phyloP scores from a whole-genome alignment of 2,113 vertebrate species.

The Phyllostomus discolor region DNA sequence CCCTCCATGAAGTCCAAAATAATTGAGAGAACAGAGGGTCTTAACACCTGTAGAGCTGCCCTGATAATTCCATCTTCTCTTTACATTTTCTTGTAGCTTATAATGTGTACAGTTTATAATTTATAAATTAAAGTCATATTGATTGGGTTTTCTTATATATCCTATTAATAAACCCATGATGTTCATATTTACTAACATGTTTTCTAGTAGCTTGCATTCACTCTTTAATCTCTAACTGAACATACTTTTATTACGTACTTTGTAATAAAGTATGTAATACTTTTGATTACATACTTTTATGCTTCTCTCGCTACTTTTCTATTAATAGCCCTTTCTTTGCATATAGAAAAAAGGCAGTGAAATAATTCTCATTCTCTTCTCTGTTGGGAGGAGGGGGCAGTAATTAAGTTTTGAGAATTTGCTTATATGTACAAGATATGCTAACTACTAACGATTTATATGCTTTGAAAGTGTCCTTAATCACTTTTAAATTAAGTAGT shows the following conservation, averaged over 20 bases:
- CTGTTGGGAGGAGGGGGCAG: not conserved
- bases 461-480: not conserved
- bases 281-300: not conserved
- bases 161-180: not conserved
- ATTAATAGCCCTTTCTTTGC: not conserved
- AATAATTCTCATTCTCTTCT: not conserved
- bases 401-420: not conserved
- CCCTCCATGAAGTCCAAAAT: not conserved
- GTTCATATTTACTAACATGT: not conserved
- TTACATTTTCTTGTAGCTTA: not conserved
- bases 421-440: not conserved
- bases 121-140: not conserved
- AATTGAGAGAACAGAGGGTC: not conserved
- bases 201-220: not conserved
- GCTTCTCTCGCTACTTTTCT: not conserved
- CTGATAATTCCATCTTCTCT: not conserved
- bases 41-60: not conserved
- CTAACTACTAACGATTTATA: not conserved
- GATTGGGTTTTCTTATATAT: not conserved
- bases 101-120: not conserved
- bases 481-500: not conserved
- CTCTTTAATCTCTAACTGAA: not conserved
- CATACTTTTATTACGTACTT: no score
- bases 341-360: not conserved
- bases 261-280: no score